These are phyloP conservation scores for Temnothorax unifasciatus DNA, from an alignment of 2,888 invertebrate species.

Conservation along the genomic window DNA sequence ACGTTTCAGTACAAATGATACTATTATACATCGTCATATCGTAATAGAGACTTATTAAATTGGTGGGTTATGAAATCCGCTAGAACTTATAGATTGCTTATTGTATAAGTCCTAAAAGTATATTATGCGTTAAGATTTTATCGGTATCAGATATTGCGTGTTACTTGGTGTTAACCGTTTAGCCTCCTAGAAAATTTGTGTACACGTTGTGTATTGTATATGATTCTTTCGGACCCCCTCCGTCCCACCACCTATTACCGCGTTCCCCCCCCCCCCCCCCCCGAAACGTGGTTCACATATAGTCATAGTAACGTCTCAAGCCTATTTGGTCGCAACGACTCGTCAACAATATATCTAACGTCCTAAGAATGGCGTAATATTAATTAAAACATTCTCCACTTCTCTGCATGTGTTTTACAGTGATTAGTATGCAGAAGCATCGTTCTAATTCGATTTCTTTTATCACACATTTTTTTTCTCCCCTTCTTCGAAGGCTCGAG, in stretches of 20 bases:
- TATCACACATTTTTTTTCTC: constrained; percentile 55
- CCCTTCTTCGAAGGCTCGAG: constrained; percentile 57
- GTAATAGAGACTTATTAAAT: constrained; percentile 66
- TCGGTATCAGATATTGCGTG: constrained; percentile 74
- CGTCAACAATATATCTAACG: constrained; percentile 69
- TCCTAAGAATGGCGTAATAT: constrained; percentile 64
- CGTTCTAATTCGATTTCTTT: constrained; percentile 59
- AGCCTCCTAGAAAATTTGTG: constrained; percentile 66
- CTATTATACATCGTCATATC: constrained; percentile 63
- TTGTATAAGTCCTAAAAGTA: constrained; percentile 58
- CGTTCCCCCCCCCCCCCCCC: background rate
- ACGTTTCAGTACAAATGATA: constrained; percentile 72
- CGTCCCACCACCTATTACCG: constrained; percentile 1
- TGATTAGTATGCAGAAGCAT: constrained; percentile 63
- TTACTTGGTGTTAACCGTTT: constrained; percentile 78
- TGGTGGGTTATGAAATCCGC: constrained; percentile 62
- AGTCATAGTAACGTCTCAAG: constrained; percentile 64
- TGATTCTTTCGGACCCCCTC: constrained; percentile 43
- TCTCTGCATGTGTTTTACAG: constrained; percentile 41
- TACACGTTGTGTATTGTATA: constrained; percentile 62
- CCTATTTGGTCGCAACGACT: constrained; percentile 72
- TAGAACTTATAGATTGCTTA: constrained; percentile 68
- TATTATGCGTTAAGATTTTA: constrained; percentile 58
- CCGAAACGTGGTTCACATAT: constrained; percentile 51
- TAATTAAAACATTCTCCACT: constrained; percentile 62